Base-by-base conservation (phyloP, 2,797 vertebrate genomes). In the Steatocranus sp. region DNA sequence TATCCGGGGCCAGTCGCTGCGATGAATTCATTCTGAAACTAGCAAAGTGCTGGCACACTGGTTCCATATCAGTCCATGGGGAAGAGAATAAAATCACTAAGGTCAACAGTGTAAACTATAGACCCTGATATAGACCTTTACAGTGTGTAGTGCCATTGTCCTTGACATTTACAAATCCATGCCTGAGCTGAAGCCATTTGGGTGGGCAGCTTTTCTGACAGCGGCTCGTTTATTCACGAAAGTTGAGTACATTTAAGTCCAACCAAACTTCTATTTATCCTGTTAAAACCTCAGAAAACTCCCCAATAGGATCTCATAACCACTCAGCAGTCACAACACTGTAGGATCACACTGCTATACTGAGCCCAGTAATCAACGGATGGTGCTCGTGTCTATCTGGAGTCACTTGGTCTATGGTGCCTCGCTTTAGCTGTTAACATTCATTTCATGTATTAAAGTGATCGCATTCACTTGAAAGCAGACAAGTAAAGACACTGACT, bases 61-160 rank as follows among this genome's bases (percentile, higher is more conserved):
- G 11, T 73, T 89, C 73, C 63, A 82, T 74, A 81, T 86, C 86
- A 53, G 68, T 73, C 68, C 68, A 73, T 30, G 17, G 80, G 41
- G 23, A 7, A 56, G 41, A 58, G 78, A 56, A 51, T 34, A 50
- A 87, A 27, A 7, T 8, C 78, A 36, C 5, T 23, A 30, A 70
- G 63, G 53, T 79, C 83, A 56, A 61, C 76, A 58, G 75, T 80
- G 82, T 90, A 90, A 90, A 92, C 84, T 61, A 84, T 54, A 83
- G 73, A 86, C 78, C 74, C 87, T 54, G 76, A 91, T 85, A 84
- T 85, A 82, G 77, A 88, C 79, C 86, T 78, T 87, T 86, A 84
- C 78, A 89, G 78, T 86, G 80, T 82, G 50, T 36, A 51, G 66
- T 50, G 53, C 66, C 66, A 38, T 73, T 75, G 54, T 48, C 41